These are phyloP conservation scores for Silurus lanzhouensis DNA, from an alignment of 2,797 vertebrate species.

Conservation along the genomic window DNA sequence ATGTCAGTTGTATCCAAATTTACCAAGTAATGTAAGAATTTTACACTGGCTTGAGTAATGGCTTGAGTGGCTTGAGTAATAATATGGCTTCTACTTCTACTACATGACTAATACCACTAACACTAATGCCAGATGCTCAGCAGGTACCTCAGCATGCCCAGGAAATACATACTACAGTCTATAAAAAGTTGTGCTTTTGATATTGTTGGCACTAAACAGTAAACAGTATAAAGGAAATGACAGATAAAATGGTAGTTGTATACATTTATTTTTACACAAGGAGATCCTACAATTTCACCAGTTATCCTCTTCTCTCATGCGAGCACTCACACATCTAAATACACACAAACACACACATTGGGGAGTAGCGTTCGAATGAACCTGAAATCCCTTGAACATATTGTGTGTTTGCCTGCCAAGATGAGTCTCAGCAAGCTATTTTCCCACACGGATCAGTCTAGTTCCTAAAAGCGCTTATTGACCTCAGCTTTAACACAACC, in stretches of 20 bases:
- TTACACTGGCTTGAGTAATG: background rate
- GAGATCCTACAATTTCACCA: slow-evolving; percentile 14
- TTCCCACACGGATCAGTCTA: slow-evolving; percentile 53
- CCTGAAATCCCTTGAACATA: slow-evolving; percentile 57
- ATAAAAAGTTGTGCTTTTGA: background rate
- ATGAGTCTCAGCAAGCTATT: slow-evolving; percentile 50
- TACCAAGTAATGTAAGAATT: background rate
- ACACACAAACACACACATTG: background rate
- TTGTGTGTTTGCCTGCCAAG: slow-evolving; percentile 56
- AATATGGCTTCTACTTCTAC: background rate
- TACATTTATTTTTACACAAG: background rate
- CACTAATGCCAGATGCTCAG: background rate
- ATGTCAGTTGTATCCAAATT: background rate
- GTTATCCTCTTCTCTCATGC: slow-evolving; percentile 26
- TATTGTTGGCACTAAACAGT: background rate
- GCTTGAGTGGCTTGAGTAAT: too few relatives aligned
- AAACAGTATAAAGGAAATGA: background rate
- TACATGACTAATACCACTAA: slow-evolving; percentile 13
- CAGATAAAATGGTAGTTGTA: background rate
- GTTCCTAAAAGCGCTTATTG: slow-evolving; percentile 36
- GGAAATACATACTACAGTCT: background rate
- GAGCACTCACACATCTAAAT: background rate
- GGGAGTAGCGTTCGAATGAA: slow-evolving; percentile 42
- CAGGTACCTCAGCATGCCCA: slow-evolving; percentile 8
- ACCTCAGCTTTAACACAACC: slow-evolving; percentile 40